phyloP scores from a whole-genome alignment of 2,888 invertebrate genomes.

The Osmoderma eremita region DNA sequence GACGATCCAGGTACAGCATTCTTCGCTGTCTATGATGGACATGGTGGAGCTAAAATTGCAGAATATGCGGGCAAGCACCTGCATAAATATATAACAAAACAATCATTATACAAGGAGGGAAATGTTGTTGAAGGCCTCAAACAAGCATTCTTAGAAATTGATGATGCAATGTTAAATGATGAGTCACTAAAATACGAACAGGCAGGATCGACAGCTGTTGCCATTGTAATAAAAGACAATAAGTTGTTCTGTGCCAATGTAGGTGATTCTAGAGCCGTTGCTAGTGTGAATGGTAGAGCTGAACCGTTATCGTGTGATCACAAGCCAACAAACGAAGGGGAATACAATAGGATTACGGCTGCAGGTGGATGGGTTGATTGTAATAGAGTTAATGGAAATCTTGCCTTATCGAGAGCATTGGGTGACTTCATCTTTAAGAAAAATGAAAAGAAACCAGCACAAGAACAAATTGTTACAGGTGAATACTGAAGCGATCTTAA shows the following conservation, averaged over 20 bases:
- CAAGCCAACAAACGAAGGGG: slow-evolving; percentile 91
- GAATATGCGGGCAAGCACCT: slow-evolving; percentile 95
- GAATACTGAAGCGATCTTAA: slow-evolving; percentile 45
- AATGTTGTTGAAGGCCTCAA: slow-evolving; percentile 87
- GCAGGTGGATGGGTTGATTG: slow-evolving; percentile 98
- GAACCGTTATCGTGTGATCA: slow-evolving; percentile 90
- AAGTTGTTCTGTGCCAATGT: slow-evolving; percentile 95
- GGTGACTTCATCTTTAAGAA: slow-evolving; percentile 98
- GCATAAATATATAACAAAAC: slow-evolving; percentile 88
- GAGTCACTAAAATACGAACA: slow-evolving; percentile 89
- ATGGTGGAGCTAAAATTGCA: slow-evolving; percentile 83
- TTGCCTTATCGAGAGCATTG: slow-evolving; percentile 94
- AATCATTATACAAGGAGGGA: slow-evolving; percentile 84
- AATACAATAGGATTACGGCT: slow-evolving; percentile 87
- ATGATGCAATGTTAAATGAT: slow-evolving; percentile 92
- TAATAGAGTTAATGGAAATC: slow-evolving; percentile 97
- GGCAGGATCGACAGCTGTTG: slow-evolving; percentile 94
- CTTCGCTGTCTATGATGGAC: slow-evolving; percentile 96
- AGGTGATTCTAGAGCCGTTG: slow-evolving; percentile 96
- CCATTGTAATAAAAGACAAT: slow-evolving; percentile 84
- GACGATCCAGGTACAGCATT: slow-evolving; percentile 90
- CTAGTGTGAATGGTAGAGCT: slow-evolving; percentile 83
- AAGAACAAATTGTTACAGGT: slow-evolving; percentile 98
- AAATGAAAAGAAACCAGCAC: slow-evolving; percentile 83
- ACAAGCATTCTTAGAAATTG: slow-evolving; percentile 84